phyloP scores from a whole-genome alignment of 2,888 invertebrate genomes.

The Seladonia tumulorum region DNA sequence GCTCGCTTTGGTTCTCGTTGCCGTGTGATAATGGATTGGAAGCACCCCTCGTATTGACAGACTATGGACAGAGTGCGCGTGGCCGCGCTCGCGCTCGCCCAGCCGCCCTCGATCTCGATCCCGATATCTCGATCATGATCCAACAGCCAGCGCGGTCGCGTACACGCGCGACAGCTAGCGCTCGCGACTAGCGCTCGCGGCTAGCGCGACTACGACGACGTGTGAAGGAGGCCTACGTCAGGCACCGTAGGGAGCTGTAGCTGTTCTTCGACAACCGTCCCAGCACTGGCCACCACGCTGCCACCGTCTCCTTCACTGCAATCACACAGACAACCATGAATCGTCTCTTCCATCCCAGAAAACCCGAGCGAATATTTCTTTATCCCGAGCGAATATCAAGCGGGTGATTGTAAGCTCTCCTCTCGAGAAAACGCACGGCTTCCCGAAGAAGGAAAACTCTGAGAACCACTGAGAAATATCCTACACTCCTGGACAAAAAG shows the following conservation, averaged over 20 bases:
- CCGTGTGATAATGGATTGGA: slow-evolving; percentile 56
- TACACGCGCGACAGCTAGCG: slow-evolving; percentile 33
- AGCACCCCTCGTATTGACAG: slow-evolving; percentile 70
- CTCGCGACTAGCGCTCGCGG: slow-evolving; percentile 40
- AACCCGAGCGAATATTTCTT: no score
- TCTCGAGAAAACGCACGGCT: no score
- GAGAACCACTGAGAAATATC: no score
- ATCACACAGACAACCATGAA: slow-evolving; percentile 62
- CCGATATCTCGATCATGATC: background rate
- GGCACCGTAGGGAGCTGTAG: slow-evolving; percentile 79
- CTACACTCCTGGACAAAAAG: no score
- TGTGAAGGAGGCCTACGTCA: slow-evolving; percentile 83
- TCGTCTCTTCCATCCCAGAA: no score
- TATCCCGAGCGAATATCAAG: no score
- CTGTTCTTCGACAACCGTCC: slow-evolving; percentile 78
- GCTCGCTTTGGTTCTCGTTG: slow-evolving; percentile 18
- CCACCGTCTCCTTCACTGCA: slow-evolving; percentile 87
- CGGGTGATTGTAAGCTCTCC: no score
- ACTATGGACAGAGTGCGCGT: slow-evolving; percentile 66
- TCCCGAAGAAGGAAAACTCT: no score
- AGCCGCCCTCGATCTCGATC: slow-evolving; percentile 23
- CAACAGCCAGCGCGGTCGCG: slow-evolving; percentile 40
- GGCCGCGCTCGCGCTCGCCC: slow-evolving; percentile 41
- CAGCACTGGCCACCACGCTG: slow-evolving; percentile 84
- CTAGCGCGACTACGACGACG: slow-evolving; percentile 67